Evolutionary conservation across 2,797 vertebrate species (phyloP), one percentile per base, ranked within the genome.

Genomic region (Nyctalus aviator): DNA sequence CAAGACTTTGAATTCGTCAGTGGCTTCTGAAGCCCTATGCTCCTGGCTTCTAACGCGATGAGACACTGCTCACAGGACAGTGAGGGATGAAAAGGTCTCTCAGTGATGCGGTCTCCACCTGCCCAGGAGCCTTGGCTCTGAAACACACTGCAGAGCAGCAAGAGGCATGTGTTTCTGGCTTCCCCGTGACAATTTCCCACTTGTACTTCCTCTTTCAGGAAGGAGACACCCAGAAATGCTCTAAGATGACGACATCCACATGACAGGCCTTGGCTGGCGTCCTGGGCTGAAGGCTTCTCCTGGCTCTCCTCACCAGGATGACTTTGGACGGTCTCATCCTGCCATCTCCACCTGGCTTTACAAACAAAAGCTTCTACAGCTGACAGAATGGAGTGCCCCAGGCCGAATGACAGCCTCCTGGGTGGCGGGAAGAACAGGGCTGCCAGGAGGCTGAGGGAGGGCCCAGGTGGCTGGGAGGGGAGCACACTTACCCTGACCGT

Each of bases 401-500:
- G 78, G 62, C 84, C 27, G 32, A 62, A 53, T 4, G 59, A 53
- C 25, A 59, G 59, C 77, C 13, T 8, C n/a, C 75, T 15, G 50
- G 71, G 86, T 57, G 48, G 84, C 25, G 27, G 35, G 88, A 71
- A 30, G n/a, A 1, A 0, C n/a, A 35, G 48, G 59, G 50, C 73
- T 44, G 35, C 69, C 5, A 0, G 25, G 53, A 84, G 62, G 73
- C 55, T 66, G 44, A 44, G 44, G 2, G 23, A 76, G 79, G 2
- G 0, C 18, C 59, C 69, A 23, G 8, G 82, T 4, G 72, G 44
- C 0, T 86, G n/a, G n/a, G 64, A 64, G 17, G 0, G 3, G 30
- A 2, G 32, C 8, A 73, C 23, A 96, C 99, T 99, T 98, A 99
- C 99, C 99, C 99, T 99, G 71, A 99, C 99, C 14, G 99, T 99